Percentiles rank a stretch among this genome's conserved stretches.
Evolutionary conservation across 2,888 invertebrate genomes (phyloP).

Genomic region (Xestia xanthographa): DNA sequence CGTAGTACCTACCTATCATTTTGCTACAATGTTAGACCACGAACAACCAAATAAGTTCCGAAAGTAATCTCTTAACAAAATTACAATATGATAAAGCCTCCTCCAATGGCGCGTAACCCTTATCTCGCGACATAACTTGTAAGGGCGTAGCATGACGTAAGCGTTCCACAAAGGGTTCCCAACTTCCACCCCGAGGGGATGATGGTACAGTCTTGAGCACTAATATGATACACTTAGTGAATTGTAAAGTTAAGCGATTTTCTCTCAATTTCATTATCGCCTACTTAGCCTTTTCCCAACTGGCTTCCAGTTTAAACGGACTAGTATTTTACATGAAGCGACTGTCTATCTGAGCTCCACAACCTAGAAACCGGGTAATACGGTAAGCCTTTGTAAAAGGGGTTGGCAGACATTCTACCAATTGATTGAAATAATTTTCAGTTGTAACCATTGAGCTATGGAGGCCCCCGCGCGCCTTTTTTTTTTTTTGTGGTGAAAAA

Average conservation of each 20-base stretch:
- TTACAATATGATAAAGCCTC: slow-evolving; percentile 31
- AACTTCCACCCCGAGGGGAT: slow-evolving; percentile 43
- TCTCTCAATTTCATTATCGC: not conserved
- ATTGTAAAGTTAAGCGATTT: not conserved
- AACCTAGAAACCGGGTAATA: not conserved
- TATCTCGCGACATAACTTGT: slow-evolving; percentile 33
- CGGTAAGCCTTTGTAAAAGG: not conserved
- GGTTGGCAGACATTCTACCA: not conserved
- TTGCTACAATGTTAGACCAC: not conserved
- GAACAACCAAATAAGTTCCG: not conserved
- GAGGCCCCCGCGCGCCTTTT: no score
- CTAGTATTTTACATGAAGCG: not conserved
- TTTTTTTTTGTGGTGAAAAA: no score
- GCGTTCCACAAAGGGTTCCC: slow-evolving; percentile 46
- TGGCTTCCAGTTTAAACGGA: not conserved
- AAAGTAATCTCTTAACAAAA: slow-evolving; percentile 23
- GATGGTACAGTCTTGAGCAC: not conserved
- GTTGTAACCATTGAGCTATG: no score
- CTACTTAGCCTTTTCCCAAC: not conserved
- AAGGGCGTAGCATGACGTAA: slow-evolving; percentile 50
- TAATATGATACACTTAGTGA: not conserved
- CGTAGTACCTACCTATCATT: not conserved
- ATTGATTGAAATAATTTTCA: not conserved
- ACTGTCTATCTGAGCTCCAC: not conserved
- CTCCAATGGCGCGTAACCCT: slow-evolving; percentile 40